Evolutionary conservation across 2,888 invertebrate species (phyloP).

Genomic region (Boloria selene): DNA sequence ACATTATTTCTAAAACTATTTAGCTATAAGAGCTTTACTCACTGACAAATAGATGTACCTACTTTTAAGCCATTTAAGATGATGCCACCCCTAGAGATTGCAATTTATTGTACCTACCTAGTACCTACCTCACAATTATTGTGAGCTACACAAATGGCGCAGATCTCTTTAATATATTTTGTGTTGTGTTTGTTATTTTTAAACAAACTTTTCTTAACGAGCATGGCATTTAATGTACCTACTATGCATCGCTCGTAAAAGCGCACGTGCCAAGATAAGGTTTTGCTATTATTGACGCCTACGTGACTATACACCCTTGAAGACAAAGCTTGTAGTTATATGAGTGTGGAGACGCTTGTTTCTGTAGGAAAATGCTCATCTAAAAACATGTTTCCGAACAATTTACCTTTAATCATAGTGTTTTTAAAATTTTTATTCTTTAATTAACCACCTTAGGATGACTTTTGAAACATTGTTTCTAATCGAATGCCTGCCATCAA

Average conservation of each 20-base stretch:
- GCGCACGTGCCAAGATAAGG: conserved; percentile 45
- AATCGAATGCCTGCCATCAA: too few species aligned
- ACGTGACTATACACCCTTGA: conserved; percentile 25
- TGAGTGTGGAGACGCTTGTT: neutral
- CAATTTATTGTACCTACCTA: neutral
- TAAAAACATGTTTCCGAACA: too few species aligned
- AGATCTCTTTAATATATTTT: neutral
- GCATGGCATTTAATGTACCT: conserved; percentile 60
- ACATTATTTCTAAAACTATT: neutral
- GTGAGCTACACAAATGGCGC: neutral
- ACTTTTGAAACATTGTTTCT: too few species aligned
- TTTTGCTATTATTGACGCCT: conserved; percentile 49
- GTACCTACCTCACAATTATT: too few species aligned
- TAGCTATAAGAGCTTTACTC: neutral
- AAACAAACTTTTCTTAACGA: conserved; percentile 54
- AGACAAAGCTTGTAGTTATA: conserved; percentile 20
- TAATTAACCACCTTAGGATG: too few species aligned
- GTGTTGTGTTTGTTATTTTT: conserved; percentile 15
- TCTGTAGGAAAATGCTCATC: neutral
- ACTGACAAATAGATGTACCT: neutral
- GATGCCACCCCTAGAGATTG: neutral
- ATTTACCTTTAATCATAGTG: too few species aligned
- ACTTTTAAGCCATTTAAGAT: neutral
- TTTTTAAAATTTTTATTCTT: too few species aligned
- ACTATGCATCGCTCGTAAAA: conserved; percentile 43